Evolutionary conservation across 2,888 invertebrate genomes (phyloP), one percentile per base, ranked within the genome.

Genomic region (Dryococelus australis): DNA sequence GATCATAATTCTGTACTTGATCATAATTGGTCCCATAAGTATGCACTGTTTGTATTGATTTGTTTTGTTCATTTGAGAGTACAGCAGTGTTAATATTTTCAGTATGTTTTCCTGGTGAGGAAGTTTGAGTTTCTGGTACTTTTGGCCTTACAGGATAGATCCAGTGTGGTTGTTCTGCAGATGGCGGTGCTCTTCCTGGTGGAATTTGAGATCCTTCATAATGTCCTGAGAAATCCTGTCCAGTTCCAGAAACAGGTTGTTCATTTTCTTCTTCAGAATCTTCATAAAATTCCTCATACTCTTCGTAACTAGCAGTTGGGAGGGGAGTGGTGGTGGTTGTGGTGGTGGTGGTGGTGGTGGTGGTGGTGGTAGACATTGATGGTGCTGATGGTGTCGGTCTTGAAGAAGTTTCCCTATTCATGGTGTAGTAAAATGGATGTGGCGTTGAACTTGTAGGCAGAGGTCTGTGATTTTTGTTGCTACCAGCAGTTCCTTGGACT

Each of bases 401-500:
- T 27, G 43, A n/a, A 28, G 79, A 79, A 81, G 88, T 90, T 26
- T 85, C 86, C 24, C 88, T 81, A 43, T 83, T 79, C 84, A 90
- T 90, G 53, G 90, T 90, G 87, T 90, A 90, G 28, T 90, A 89
- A 27, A 88, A 53, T 24, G 91, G 90, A 26, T 86, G 89, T 83
- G 88, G 90, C 0, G 89, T 88, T 20, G 89, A 84, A 43, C 87
- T 88, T 6, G 88, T 88, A 13, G 43, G 43, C 2, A 85, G 79
- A 26, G 87, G 86, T 20, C 87, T 84, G n/a, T 86, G 86, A n/a
- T 87, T 88, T 16, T 86, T 86, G 27, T 87, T 86, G 24, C 85
- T 87, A 51, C 87, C 89, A 12, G 86, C 89, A 24, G 90, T 16
- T 91, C 96, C 96, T 91, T 96, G 96, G 43, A 96, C 94, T 91